Percentiles rank a stretch among this genome's conserved stretches.
These are phyloP conservation scores for Clarias pachynema DNA, from an alignment of 2,797 vertebrate genomes.

Conservation along the genomic window DNA sequence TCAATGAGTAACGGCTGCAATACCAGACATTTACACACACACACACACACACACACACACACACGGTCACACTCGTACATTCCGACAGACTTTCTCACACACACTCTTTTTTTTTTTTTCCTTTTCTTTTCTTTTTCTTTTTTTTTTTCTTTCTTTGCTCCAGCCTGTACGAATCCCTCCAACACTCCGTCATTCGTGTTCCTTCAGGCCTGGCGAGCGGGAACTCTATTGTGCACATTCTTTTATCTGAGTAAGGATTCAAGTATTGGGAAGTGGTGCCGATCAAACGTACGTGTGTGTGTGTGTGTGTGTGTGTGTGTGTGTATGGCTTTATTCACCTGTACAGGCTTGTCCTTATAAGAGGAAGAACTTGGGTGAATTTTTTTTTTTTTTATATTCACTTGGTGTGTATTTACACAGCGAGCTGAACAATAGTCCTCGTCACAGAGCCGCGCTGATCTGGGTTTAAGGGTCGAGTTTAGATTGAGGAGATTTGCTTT, in stretches of 20 bases:
- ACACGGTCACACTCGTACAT: neutral
- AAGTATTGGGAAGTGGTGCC: slow-evolving; percentile 33
- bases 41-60: slow-evolving; percentile 2
- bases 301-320: slow-evolving; percentile 44
- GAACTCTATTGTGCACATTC: slow-evolving; percentile 12
- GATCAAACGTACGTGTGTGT: slow-evolving; percentile 23
- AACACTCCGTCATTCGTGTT: slow-evolving; percentile 18
- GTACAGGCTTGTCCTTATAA: slow-evolving; percentile 7
- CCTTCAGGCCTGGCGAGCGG: slow-evolving; percentile 21
- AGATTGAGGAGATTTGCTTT: neutral
- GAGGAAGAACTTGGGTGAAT: neutral
- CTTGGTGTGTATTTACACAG: neutral
- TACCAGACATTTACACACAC: slow-evolving; percentile 13
- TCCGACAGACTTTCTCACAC: slow-evolving; percentile 18
- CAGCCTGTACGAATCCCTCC: neutral
- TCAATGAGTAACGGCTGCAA: slow-evolving; percentile 12
- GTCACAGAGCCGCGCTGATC: neutral
- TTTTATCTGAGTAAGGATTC: slow-evolving; percentile 35
- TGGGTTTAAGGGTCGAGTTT: neutral
- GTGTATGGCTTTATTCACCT: slow-evolving; percentile 10
- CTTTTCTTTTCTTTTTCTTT: neutral
- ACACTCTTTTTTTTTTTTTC: neutral
- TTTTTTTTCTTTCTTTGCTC: neutral
- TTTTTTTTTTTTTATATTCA: neutral
- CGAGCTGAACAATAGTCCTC: neutral